Evolutionary conservation across 2,797 vertebrate species (phyloP).

Genomic region (Mastacembelus armatus): DNA sequence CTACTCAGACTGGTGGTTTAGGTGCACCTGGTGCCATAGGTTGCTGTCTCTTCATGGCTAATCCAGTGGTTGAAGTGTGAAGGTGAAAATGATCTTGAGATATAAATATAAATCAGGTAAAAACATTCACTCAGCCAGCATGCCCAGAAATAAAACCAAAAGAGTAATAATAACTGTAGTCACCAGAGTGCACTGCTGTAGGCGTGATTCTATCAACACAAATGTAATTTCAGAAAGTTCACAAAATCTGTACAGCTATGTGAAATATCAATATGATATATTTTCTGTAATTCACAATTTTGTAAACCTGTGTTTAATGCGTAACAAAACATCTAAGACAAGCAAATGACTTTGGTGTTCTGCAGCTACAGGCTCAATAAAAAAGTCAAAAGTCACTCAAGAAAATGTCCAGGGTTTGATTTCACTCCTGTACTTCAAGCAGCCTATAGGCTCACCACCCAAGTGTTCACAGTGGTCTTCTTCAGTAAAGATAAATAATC

Average conservation of each 20-base stretch:
- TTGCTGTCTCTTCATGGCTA: slow-evolving; percentile 12
- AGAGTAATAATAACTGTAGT: slow-evolving; percentile 39
- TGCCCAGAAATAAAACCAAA: slow-evolving; percentile 59
- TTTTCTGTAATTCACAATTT: slow-evolving; percentile 80
- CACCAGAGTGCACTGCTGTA: slow-evolving; percentile 55
- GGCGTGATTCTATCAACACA: slow-evolving; percentile 68
- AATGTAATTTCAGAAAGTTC: slow-evolving; percentile 66
- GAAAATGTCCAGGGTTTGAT: slow-evolving; percentile 50
- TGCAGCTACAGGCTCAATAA: slow-evolving; percentile 72
- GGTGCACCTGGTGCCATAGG: not conserved
- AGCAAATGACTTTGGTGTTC: slow-evolving; percentile 86
- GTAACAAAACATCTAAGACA: slow-evolving; percentile 76
- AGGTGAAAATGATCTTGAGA: slow-evolving; percentile 13
- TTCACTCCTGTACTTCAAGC: slow-evolving; percentile 36
- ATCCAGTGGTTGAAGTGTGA: not conserved
- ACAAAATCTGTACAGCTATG: slow-evolving; percentile 79
- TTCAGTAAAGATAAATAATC: slow-evolving; percentile 53
- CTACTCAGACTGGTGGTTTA: slow-evolving; percentile 22
- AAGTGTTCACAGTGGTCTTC: slow-evolving; percentile 75
- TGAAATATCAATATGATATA: slow-evolving; percentile 92
- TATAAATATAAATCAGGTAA: slow-evolving; percentile 26
- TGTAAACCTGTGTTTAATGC: slow-evolving; percentile 78
- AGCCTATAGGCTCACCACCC: slow-evolving; percentile 41
- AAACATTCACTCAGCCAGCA: slow-evolving; percentile 61
- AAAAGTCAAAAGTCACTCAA: slow-evolving; percentile 31